phyloP scores from a whole-genome alignment of 2,113 vertebrate species.

The Poeciliopsis prolifica region DNA sequence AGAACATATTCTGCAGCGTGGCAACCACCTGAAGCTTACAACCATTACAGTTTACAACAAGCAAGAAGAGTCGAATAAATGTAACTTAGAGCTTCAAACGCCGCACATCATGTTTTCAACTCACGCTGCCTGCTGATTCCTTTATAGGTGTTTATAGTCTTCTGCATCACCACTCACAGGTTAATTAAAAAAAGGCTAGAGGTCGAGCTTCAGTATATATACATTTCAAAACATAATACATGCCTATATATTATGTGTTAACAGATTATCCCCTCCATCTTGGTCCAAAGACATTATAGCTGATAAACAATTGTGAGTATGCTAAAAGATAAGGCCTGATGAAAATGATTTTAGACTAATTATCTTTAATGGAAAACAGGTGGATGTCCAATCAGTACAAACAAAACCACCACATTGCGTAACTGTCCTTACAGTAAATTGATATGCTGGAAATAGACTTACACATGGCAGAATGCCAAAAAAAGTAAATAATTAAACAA shows the following conservation, averaged over 20 bases:
- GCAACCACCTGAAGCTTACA: background rate
- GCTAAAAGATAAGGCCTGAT: constrained; percentile 27
- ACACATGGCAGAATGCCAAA: background rate
- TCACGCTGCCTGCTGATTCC: background rate
- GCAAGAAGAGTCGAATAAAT: background rate
- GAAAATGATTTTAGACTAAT: constrained; percentile 5
- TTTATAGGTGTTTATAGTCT: background rate
- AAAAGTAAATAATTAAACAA: background rate
- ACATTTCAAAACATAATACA: background rate
- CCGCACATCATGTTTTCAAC: background rate
- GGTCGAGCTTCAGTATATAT: background rate
- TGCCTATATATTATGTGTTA: background rate
- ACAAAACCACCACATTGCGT: constrained; percentile 17
- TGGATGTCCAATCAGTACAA: constrained; percentile 21
- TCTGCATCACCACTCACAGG: background rate
- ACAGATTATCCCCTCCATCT: background rate
- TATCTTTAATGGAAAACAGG: constrained; percentile 1
- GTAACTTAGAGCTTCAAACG: background rate
- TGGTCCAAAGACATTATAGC: constrained; percentile 1
- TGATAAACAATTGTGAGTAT: constrained; percentile 22
- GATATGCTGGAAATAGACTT: background rate
- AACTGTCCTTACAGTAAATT: constrained; percentile 12
- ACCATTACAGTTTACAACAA: background rate
- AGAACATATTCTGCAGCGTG: background rate
- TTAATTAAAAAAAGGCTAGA: background rate